phyloP scores from a whole-genome alignment of 64 coral and sea anemone genomes.

The Trachythela sp. region DNA sequence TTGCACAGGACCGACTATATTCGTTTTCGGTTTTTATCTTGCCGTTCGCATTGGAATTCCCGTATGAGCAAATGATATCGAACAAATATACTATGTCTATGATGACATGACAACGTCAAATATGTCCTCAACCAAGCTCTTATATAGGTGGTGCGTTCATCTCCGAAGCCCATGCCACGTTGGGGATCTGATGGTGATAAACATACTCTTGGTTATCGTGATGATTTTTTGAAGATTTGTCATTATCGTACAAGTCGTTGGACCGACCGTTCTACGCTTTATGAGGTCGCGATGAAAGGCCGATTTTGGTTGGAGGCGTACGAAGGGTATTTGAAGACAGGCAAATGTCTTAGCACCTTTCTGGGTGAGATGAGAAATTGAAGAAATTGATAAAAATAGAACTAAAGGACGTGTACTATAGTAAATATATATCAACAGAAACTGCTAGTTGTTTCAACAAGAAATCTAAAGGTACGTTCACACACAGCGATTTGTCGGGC shows the following conservation, averaged over 20 bases:
- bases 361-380: constrained; percentile 6
- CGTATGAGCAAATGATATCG: no score
- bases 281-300: constrained; percentile 51
- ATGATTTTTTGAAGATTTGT: constrained; percentile 38
- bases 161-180: not conserved
- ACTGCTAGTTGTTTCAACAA: no score
- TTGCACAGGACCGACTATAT: no score
- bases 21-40: no score
- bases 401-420: no score
- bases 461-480: no score
- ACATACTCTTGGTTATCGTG: constrained; percentile 21
- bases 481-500: no score
- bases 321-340: constrained; percentile 36
- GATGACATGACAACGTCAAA: no score
- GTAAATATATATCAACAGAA: no score
- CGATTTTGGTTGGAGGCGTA: constrained; percentile 43
- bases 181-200: not conserved
- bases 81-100: no score
- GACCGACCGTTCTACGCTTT: constrained; percentile 9
- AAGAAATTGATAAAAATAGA: not conserved
- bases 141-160: constrained; percentile 10
- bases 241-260: constrained; percentile 17
- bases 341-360: constrained; percentile 28
- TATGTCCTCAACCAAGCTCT: no score
- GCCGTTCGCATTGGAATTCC: no score